A percentile compares a stretch with the other conserved stretches of the same genome.
Evolutionary conservation across 2,113 vertebrate genomes (phyloP).

Genomic region (Nansenia antarctica): DNA sequence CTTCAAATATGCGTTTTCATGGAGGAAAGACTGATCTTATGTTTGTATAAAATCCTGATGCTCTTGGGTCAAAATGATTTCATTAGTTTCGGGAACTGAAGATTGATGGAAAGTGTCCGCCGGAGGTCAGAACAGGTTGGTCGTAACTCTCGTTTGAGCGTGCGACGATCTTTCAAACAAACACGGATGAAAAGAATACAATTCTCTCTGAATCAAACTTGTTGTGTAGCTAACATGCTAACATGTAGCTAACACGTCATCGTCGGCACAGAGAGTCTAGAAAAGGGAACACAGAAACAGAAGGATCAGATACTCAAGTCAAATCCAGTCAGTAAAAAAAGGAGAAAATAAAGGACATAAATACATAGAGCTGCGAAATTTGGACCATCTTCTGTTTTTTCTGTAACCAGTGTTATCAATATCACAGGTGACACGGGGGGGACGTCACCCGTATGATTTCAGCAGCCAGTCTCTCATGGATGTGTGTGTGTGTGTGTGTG

Average conservation of each 20-base stretch:
- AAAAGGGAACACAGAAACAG: background rate
- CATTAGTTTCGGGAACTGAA: too few species aligned
- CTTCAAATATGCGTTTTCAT: background rate
- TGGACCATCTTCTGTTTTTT: conserved; percentile 29
- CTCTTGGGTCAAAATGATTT: too few species aligned
- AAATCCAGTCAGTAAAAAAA: conserved; percentile 38
- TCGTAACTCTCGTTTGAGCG: background rate
- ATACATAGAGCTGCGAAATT: conserved; percentile 29
- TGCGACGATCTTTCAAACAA: background rate
- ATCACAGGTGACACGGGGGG: too few species aligned
- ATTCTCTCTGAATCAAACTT: background rate
- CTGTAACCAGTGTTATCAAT: conserved; percentile 37
- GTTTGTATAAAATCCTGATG: too few species aligned
- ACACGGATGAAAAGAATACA: too few species aligned
- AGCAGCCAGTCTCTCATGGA: conserved; percentile 31
- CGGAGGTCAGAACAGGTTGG: background rate
- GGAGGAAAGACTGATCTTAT: background rate
- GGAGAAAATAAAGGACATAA: conserved; percentile 35
- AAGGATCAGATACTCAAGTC: conserved; percentile 23
- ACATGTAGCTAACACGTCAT: background rate
- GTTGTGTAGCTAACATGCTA: too few species aligned
- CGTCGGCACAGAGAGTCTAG: background rate
- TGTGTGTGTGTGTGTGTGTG: conserved; percentile 4
- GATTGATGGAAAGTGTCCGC: background rate
- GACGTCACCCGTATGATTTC: conserved; percentile 5